Conservation (phyloP, 2,797 vertebrate genomes). For the Bothrops alternatus region DNA sequence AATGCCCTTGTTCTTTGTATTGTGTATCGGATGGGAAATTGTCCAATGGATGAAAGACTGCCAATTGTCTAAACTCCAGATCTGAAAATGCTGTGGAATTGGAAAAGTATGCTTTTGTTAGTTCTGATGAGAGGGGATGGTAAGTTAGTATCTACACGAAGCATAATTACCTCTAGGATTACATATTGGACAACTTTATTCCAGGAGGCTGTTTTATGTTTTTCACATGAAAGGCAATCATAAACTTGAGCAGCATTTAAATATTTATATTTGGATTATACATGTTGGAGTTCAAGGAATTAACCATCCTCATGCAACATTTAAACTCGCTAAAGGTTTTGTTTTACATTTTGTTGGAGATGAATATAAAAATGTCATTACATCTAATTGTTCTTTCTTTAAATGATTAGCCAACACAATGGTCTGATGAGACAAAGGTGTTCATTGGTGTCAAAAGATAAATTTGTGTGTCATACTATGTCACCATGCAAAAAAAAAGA, state of each 20-base stretch:
- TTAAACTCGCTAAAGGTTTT: conserved; percentile 38
- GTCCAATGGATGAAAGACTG: conserved; percentile 36
- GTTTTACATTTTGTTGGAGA: conserved; percentile 46
- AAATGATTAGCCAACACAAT: conserved; percentile 55
- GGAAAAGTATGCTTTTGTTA: conserved; percentile 41
- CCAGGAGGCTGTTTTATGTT: conserved; percentile 31
- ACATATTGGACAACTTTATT: conserved; percentile 31
- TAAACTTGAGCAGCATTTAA: conserved; percentile 28
- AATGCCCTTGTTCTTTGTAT: conserved; percentile 52
- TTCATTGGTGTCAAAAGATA: conserved; percentile 59
- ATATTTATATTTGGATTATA: conserved; percentile 41
- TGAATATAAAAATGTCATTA: conserved; percentile 34
- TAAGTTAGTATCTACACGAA: conserved; percentile 25
- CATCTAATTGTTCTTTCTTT: conserved; percentile 41
- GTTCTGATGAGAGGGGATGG: conserved; percentile 32
- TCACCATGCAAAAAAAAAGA: conserved; percentile 42
- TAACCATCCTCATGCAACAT: background rate
- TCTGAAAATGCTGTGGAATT: conserved; percentile 55
- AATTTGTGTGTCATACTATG: conserved; percentile 50
- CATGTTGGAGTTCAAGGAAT: conserved; percentile 25
- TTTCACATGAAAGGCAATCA: conserved; percentile 29
- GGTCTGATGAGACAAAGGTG: conserved; percentile 44
- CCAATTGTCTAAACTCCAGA: conserved; percentile 70
- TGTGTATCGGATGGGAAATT: conserved; percentile 49
- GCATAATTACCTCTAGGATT: conserved; percentile 19